Evolutionary conservation across 2,888 invertebrate species (phyloP), one percentile per base, ranked within the genome.

Genomic region (Emmelina monodactyla): DNA sequence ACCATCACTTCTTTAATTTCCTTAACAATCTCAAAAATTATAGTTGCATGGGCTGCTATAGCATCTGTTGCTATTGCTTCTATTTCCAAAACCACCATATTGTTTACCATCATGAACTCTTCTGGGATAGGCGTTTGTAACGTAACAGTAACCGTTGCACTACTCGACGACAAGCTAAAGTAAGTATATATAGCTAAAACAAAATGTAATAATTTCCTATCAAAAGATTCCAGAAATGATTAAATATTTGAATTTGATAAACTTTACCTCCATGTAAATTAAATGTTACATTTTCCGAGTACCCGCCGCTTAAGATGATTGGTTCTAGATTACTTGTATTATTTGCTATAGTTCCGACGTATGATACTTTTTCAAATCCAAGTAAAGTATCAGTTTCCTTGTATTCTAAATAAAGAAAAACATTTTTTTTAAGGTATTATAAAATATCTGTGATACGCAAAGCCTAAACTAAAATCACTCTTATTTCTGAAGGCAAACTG

Each of bases 251-350:
- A 5, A 19, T 25, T 25, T 25, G 9, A n/a, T 7, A 25, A 25
- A 3, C 46, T 38, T 42, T 40, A 50, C 51, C 42, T 47, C 51
- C 44, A 15, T 35, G 22, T 33, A 55, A 36, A 3, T 33, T 15
- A 16, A 53, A 49, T 13, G 38, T 22, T 4, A 49, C 47, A 14
- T 37, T 28, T 14, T 39, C 13, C 2, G 39, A 25, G 22, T 38
- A 40, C 30, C 56, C 59, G 37, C 51, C 47, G 5, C 32, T 46
- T 3, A 62, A 46, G 9, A 41, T 45, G 14, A 62, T 57, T 1
- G 50, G 38, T 13, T 43, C 41, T 31, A 59, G 37, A n/a, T 34
- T 37, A 7, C 22, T 14, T 3, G 25, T n/a, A 16, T 41, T 39
- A 13, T 43, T 42, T 31, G 47, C 41, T 2, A 60, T 44, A 2